These are phyloP conservation scores for Sebastes fasciatus DNA, from an alignment of 2,113 vertebrate species.

Conservation along the genomic window DNA sequence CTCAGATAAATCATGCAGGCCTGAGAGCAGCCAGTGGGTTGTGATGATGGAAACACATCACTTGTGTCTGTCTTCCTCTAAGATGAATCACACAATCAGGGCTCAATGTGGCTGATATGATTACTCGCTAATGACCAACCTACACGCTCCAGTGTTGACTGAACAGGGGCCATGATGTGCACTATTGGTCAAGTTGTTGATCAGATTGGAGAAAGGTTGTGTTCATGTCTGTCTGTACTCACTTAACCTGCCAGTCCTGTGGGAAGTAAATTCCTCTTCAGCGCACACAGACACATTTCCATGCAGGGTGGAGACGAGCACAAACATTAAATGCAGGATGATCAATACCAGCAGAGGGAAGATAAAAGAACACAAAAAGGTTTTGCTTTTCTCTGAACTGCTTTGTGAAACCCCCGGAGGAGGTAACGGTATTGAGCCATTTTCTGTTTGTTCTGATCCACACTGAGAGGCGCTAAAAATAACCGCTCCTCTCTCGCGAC, in stretches of 20 bases:
- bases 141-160: conserved; percentile 21
- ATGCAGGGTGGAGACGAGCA: conserved; percentile 15
- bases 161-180: conserved; percentile 19
- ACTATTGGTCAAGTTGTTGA: conserved; percentile 1
- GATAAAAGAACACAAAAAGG: conserved; percentile 61
- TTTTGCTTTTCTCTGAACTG: conserved; percentile 66
- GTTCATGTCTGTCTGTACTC: conserved; percentile 2
- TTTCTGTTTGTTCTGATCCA: conserved; percentile 69
- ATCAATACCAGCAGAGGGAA: conserved; percentile 60
- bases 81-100: conserved; percentile 61
- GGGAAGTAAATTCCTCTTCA: conserved; percentile 47
- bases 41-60: conserved; percentile 61
- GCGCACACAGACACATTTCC: conserved; percentile 40
- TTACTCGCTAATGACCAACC: conserved; percentile 68
- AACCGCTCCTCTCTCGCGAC: conserved; percentile 39
- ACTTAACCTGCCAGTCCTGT: conserved; percentile 27
- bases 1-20: conserved; percentile 29
- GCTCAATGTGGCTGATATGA: conserved; percentile 50
- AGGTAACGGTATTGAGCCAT: conserved; percentile 57
- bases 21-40: conserved; percentile 48
- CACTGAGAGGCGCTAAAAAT: conserved; percentile 63
- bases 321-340: conserved; percentile 32
- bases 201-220: conserved; percentile 23
- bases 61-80: conserved; percentile 4
- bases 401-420: conserved; percentile 57